phyloP scores from a whole-genome alignment of 2,113 vertebrate genomes.

The Camarhynchus parvulus region DNA sequence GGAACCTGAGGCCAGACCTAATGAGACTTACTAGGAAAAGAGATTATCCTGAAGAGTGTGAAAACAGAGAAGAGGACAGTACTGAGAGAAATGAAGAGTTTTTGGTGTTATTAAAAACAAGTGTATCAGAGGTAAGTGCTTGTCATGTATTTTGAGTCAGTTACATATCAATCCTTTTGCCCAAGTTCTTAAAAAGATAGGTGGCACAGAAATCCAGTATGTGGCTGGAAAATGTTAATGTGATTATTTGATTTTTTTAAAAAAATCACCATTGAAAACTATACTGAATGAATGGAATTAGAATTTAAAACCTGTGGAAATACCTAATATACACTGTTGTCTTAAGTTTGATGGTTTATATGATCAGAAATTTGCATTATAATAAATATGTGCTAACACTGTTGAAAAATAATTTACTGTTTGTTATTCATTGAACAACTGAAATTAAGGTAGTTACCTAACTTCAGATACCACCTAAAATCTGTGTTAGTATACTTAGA shows the following conservation, averaged over 20 bases:
- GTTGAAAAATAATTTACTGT: background rate
- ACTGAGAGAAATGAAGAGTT: background rate
- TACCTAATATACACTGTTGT: background rate
- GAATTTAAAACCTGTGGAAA: background rate
- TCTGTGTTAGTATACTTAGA: background rate
- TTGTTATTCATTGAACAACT: background rate
- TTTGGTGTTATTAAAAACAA: background rate
- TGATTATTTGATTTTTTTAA: background rate
- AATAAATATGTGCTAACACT: background rate
- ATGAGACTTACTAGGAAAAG: background rate
- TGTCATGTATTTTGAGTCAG: background rate
- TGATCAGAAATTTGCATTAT: background rate
- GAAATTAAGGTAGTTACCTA: background rate
- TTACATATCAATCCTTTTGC: background rate
- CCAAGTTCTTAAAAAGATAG: background rate
- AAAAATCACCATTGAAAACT: background rate
- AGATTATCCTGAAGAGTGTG: background rate
- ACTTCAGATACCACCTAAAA: background rate
- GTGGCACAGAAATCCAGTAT: background rate
- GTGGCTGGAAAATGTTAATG: background rate
- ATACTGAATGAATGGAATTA: background rate
- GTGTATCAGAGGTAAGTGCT: background rate
- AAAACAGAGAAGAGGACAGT: background rate
- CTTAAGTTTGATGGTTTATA: background rate
- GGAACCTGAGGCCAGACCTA: background rate